phyloP scores from a whole-genome alignment of 2,888 invertebrate genomes.

The Sarcophaga caerulescens region DNA sequence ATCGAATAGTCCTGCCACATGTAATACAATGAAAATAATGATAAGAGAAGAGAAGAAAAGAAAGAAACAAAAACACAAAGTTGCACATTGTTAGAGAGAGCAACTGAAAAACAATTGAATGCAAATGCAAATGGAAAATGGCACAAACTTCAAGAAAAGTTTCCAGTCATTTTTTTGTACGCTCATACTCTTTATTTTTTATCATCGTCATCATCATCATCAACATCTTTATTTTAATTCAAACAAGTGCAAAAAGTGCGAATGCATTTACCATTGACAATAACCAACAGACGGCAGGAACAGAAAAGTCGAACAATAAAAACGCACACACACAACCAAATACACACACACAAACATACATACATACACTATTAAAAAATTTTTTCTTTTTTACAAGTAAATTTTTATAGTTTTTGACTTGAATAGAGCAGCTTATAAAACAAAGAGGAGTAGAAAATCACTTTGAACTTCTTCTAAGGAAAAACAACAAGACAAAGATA shows the following conservation, averaged over 20 bases:
- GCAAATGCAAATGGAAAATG: conserved; percentile 44
- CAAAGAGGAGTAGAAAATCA: conserved; percentile 24
- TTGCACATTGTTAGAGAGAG: too few species aligned
- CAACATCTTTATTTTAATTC: conserved; percentile 43
- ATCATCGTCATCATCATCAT: conserved; percentile 36
- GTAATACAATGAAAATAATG: conserved; percentile 68
- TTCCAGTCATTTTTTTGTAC: background rate
- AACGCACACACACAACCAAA: background rate
- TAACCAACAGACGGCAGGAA: conserved; percentile 36
- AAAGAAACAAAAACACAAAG: conserved; percentile 2
- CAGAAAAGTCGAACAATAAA: too few species aligned
- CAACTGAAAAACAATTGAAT: conserved; percentile 21
- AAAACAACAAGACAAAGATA: conserved; percentile 27
- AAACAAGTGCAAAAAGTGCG: conserved; percentile 32
- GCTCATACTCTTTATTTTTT: conserved; percentile 36
- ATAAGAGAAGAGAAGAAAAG: conserved; percentile 49
- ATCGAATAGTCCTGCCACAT: conserved; percentile 78
- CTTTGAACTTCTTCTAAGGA: conserved; percentile 40
- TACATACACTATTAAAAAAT: background rate
- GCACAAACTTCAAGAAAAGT: conserved; percentile 62
- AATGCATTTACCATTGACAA: conserved; percentile 45
- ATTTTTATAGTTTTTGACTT: conserved; percentile 39
- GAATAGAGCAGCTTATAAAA: conserved; percentile 29
- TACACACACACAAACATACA: background rate
- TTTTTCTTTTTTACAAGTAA: background rate